phyloP scores from a whole-genome alignment of 35 echinoderm and acorn worm species.

The Strongylocentrotus purpuratus region DNA sequence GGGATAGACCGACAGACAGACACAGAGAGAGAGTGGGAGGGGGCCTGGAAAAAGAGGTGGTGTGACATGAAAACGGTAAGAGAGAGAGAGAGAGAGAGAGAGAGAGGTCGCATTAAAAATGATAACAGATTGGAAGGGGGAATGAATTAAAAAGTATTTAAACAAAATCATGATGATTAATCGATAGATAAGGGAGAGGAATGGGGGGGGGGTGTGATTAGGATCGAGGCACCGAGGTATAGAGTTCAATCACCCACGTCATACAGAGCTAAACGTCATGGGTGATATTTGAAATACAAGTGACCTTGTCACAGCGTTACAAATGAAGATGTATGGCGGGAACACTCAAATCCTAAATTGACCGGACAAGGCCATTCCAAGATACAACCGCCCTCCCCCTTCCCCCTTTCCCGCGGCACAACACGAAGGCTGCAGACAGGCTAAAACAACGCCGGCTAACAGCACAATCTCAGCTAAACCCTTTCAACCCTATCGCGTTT shows the following conservation, averaged over 20 bases:
- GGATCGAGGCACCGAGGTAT: background rate
- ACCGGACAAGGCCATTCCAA: background rate
- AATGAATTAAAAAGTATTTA: background rate
- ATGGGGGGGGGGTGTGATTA: background rate
- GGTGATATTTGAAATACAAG: background rate
- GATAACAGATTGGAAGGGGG: background rate
- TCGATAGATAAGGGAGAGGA: background rate
- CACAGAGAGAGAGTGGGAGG: background rate
- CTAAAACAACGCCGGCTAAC: background rate
- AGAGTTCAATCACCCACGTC: background rate
- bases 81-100: too few relatives aligned
- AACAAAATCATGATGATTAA: background rate
- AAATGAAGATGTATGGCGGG: background rate
- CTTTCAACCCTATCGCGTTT: background rate
- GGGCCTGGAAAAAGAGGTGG: too few relatives aligned
- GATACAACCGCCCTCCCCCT: background rate
- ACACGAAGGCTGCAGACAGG: too few relatives aligned
- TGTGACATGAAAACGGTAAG: too few relatives aligned
- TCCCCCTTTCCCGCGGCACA: too few relatives aligned
- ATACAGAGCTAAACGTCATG: background rate
- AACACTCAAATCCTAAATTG: background rate
- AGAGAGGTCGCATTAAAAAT: background rate
- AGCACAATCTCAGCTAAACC: background rate
- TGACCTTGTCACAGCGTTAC: conserved; percentile 8
- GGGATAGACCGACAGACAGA: too few relatives aligned